Conservation (phyloP, 2,113 vertebrate species). For the Felis catus region DNA sequence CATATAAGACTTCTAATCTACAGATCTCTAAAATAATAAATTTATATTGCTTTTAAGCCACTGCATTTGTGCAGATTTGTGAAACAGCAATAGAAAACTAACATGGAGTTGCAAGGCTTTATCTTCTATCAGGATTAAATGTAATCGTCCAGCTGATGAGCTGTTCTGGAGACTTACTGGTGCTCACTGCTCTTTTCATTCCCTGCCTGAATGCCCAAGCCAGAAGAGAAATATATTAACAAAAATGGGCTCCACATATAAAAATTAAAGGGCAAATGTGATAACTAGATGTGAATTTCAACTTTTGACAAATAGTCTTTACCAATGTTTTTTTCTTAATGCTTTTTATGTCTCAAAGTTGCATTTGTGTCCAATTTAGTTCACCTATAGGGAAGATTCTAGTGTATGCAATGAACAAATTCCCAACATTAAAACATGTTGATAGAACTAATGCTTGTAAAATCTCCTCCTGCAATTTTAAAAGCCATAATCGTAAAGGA, state of each 20-base stretch:
- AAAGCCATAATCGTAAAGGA: neutral
- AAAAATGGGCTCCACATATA: rapidly evolving
- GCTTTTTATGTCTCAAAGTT: neutral
- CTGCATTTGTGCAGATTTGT: neutral
- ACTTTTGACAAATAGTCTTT: neutral
- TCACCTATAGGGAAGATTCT: neutral
- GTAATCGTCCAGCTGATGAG: neutral
- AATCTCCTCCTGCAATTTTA: neutral
- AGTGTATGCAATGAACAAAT: neutral
- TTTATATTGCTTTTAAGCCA: neutral
- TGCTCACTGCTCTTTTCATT: rapidly evolving
- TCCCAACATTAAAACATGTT: neutral
- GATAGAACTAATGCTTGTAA: neutral
- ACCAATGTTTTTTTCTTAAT: neutral
- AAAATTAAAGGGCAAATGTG: neutral
- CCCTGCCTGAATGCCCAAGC: neutral
- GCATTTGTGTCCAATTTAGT: neutral
- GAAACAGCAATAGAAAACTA: neutral
- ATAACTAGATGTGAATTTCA: neutral
- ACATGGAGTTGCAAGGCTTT: neutral
- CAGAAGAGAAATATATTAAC: neutral
- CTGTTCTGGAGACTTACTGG: rapidly evolving
- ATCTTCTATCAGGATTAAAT: neutral
- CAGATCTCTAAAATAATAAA: neutral
- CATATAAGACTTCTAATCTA: neutral